Percentiles rank a stretch among this genome's conserved stretches.
phyloP scores from a whole-genome alignment of 64 coral and sea anemone species.

The Astreopora myriophthalma region DNA sequence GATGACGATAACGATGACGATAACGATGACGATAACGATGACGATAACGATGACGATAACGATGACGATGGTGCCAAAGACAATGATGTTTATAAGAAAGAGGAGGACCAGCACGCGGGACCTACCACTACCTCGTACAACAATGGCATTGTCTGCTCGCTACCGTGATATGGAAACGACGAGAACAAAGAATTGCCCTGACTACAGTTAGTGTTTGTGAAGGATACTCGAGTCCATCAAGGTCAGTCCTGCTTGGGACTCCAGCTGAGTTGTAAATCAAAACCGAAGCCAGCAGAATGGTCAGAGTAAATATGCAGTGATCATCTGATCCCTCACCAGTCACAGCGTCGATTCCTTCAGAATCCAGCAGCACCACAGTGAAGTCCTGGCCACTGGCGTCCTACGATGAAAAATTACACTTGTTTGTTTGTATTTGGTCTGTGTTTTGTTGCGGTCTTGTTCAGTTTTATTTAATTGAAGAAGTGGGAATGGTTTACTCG shows the following conservation, averaged over 20 bases:
- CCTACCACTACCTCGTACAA: no score
- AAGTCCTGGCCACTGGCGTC: slow-evolving; percentile 35
- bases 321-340: slow-evolving; percentile 20
- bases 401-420: neutral
- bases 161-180: no score
- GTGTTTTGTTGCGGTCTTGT: neutral
- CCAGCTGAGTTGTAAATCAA: slow-evolving; percentile 57
- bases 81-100: no score
- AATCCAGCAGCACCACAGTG: slow-evolving; percentile 47
- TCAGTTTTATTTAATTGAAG: neutral
- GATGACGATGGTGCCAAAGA: no score
- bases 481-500: neutral
- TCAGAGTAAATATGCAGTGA: slow-evolving; percentile 45
- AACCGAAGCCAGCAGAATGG: slow-evolving; percentile 34
- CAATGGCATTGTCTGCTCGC: no score
- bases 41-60: no score
- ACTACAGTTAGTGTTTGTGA: neutral
- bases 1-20: no score
- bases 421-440: neutral
- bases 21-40: no score
- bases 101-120: no score
- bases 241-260: slow-evolving; percentile 8
- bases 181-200: neutral
- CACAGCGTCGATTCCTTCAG: slow-evolving; percentile 46
- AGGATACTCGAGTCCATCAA: slow-evolving; percentile 66